A percentile compares a stretch with the other conserved stretches of the same genome.
These are phyloP conservation scores for Podarcis siculus DNA, from an alignment of 2,797 vertebrate species.

Conservation along the genomic window DNA sequence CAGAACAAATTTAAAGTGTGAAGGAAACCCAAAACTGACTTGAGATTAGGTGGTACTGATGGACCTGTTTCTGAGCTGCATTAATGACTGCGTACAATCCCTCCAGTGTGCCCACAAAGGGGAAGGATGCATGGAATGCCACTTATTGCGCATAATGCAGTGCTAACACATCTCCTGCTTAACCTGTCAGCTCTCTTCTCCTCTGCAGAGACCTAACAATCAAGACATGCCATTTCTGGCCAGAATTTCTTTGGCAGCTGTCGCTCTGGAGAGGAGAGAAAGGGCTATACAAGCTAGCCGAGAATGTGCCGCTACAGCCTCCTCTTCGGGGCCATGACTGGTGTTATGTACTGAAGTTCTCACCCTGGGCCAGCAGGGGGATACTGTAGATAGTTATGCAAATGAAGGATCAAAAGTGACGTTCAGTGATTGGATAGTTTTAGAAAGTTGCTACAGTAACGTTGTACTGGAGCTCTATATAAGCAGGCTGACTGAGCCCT, in stretches of 20 bases:
- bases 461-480: too few species aligned
- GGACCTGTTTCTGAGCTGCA: neutral
- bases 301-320: neutral
- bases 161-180: neutral
- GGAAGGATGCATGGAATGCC: too few species aligned
- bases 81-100: neutral
- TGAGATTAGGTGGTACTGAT: neutral
- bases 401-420: too few species aligned
- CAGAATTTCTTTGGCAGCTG: neutral
- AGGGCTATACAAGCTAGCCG: neutral
- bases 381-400: too few species aligned
- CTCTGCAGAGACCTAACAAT: neutral
- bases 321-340: neutral
- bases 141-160: neutral
- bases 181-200: neutral
- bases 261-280: neutral
- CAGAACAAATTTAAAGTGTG: constrained; percentile 6
- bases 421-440: too few species aligned
- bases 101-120: neutral
- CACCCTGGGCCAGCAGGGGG: too few species aligned
- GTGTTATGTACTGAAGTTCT: too few species aligned
- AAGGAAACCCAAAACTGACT: neutral
- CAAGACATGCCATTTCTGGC: neutral
- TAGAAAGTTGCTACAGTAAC: too few species aligned
- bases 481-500: too few species aligned